A percentile compares a stretch with the other conserved stretches of the same genome.
These are phyloP conservation scores for Cantharis rustica DNA, from an alignment of 2,888 invertebrate genomes.

Conservation along the genomic window DNA sequence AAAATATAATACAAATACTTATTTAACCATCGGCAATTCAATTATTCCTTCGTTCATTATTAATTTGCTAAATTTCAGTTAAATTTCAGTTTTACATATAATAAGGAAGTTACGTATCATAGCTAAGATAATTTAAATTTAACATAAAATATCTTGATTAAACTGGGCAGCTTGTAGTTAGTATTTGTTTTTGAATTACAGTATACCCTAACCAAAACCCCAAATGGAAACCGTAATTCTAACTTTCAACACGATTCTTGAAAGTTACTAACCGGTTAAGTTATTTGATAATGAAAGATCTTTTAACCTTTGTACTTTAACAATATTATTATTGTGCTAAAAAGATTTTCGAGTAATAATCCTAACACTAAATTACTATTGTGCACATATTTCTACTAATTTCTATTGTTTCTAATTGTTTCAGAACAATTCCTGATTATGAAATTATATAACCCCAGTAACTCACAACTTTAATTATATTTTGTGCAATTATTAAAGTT, in stretches of 20 bases:
- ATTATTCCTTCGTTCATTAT: neutral
- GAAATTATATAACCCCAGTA: neutral
- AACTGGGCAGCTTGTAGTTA: constrained; percentile 8
- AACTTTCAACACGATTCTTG: constrained; percentile 2
- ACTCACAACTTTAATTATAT: neutral
- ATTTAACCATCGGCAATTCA: neutral
- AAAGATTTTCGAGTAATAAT: neutral
- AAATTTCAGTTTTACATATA: neutral
- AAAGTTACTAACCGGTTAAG: constrained; percentile 1
- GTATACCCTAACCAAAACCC: constrained; percentile 11
- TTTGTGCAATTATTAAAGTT: neutral
- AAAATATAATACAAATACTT: neutral
- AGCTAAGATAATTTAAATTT: neutral
- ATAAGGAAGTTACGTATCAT: neutral
- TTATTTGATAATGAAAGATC: constrained; percentile 4
- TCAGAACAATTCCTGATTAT: neutral
- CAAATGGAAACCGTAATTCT: constrained; percentile 7
- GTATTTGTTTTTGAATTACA: constrained; percentile 11
- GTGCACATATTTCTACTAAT: neutral
- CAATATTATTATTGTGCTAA: neutral
- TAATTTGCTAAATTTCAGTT: neutral
- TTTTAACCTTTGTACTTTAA: constrained; percentile 1
- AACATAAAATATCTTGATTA: constrained; percentile 4
- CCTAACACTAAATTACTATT: neutral
- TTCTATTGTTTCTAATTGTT: neutral